Percentiles rank a stretch among this genome's conserved stretches.
phyloP scores from a whole-genome alignment of 2,113 vertebrate species.

The Theristicus caerulescens region DNA sequence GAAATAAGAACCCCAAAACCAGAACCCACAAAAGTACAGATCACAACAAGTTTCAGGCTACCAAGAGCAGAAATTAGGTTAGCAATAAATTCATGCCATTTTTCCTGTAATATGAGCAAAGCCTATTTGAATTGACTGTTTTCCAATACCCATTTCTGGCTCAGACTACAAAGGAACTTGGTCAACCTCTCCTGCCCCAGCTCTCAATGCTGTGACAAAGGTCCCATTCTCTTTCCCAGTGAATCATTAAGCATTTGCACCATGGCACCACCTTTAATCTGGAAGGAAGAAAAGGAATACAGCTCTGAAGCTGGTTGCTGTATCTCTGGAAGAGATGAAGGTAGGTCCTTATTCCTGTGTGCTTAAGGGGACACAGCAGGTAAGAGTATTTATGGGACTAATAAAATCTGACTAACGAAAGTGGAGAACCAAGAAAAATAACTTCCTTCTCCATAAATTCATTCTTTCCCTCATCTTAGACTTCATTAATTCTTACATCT shows the following conservation, averaged over 20 bases:
- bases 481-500: neutral
- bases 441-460: neutral
- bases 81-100: neutral
- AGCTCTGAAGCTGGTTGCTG: neutral
- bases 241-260: neutral
- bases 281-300: neutral
- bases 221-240: neutral
- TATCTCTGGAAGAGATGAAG: neutral
- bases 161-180: neutral
- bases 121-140: neutral
- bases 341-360: neutral
- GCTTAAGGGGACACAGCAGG: neutral
- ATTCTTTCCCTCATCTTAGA: neutral
- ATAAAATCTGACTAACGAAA: neutral
- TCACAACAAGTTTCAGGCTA: neutral
- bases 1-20: neutral
- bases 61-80: neutral
- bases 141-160: neutral
- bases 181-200: neutral
- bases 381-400: neutral
- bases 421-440: neutral
- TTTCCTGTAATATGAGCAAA: neutral
- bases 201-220: neutral
- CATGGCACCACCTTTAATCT: neutral
- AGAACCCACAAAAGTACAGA: neutral